Percentiles rank a stretch among this genome's conserved stretches.
Conservation (phyloP, 1,140 invertebrate species). For the Epicauta chinensis region DNA sequence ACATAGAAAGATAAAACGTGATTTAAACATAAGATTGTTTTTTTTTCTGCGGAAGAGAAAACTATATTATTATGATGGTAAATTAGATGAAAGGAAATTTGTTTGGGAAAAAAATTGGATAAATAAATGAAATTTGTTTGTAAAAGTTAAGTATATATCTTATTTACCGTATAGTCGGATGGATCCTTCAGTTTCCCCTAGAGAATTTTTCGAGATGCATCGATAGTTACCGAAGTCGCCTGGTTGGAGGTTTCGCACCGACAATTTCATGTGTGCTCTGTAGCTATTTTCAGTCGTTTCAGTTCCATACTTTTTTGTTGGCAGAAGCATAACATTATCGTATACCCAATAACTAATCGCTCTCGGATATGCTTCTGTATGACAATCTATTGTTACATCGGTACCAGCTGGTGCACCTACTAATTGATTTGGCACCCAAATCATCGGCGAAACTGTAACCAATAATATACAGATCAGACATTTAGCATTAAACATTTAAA, state of each 20-base stretch:
- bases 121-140: constrained; percentile 9
- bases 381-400: constrained; percentile 87
- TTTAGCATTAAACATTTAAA: too few species aligned
- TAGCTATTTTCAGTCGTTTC: constrained; percentile 75
- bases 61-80: too few species aligned
- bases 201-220: constrained; percentile 86
- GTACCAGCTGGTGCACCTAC: constrained; percentile 82
- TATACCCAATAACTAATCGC: constrained; percentile 91
- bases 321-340: constrained; percentile 75
- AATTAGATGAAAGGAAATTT: too few species aligned
- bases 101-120: too few species aligned
- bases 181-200: constrained; percentile 88
- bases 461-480: neutral
- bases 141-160: constrained; percentile 29
- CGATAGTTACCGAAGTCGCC: constrained; percentile 79
- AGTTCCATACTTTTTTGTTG: constrained; percentile 74
- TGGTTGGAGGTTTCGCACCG: constrained; percentile 68
- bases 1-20: too few species aligned
- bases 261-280: constrained; percentile 77
- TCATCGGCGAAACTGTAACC: constrained; percentile 79
- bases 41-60: too few species aligned
- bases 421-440: constrained; percentile 86
- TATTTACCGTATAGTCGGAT: constrained; percentile 86
- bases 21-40: too few species aligned
- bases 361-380: constrained; percentile 87